Conservation (phyloP, 2,888 invertebrate genomes). For the Brenthis hecate region DNA sequence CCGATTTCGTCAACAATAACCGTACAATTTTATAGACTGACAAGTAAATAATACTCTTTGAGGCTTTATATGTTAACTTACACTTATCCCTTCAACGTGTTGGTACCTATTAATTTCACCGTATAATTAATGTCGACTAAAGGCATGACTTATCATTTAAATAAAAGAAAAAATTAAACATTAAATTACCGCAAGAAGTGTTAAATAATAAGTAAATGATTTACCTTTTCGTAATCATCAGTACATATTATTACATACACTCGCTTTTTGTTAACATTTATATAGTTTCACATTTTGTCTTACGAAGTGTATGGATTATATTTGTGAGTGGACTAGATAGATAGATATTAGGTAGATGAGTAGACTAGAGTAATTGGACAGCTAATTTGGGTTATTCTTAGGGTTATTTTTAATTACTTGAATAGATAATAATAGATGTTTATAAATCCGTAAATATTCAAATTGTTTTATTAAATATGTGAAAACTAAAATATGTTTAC, state of each 20-base stretch:
- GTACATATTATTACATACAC: not conserved
- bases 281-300: too few species aligned
- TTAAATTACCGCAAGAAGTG: conserved; percentile 7
- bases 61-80: not conserved
- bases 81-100: conserved; percentile 13
- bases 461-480: too few species aligned
- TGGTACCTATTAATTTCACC: not conserved
- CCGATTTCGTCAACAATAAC: conserved; percentile 7
- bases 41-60: conserved; percentile 23
- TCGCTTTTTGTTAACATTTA: not conserved
- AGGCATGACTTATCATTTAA: conserved; percentile 8
- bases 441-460: too few species aligned
- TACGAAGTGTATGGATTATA: too few species aligned
- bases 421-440: too few species aligned
- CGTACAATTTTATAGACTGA: conserved; percentile 1
- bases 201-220: not conserved
- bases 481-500: too few species aligned
- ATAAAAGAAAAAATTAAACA: not conserved
- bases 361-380: too few species aligned
- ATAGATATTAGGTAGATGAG: too few species aligned
- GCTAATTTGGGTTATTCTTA: too few species aligned
- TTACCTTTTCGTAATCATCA: conserved; percentile 1
- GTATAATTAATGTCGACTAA: conserved; percentile 17
- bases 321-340: too few species aligned
- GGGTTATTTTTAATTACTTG: too few species aligned